A percentile compares a stretch with the other conserved stretches of the same genome.
Conservation (phyloP, 2,888 invertebrate species). For the Drosophila gaucha region DNA sequence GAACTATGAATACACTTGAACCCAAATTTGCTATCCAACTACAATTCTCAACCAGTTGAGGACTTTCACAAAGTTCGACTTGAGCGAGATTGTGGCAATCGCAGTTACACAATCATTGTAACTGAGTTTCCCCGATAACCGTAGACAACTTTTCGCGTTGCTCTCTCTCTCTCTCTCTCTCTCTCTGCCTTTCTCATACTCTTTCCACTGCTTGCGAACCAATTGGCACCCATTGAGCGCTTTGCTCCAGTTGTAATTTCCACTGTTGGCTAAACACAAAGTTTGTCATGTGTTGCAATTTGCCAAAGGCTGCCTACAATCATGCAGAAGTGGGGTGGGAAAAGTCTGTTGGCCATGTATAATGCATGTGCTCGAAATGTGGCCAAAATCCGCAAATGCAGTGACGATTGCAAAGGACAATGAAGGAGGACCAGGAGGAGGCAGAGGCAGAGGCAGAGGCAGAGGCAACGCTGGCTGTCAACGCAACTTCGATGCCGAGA, state of each 20-base stretch:
- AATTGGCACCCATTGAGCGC: slow-evolving; percentile 24
- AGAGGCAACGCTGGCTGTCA: slow-evolving; percentile 64
- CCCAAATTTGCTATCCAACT: slow-evolving; percentile 10
- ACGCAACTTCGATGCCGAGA: slow-evolving; percentile 77
- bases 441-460: not conserved
- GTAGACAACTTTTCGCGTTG: slow-evolving; percentile 42
- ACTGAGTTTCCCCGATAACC: slow-evolving; percentile 40
- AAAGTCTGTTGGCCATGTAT: slow-evolving; percentile 55
- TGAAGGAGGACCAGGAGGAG: slow-evolving; percentile 6
- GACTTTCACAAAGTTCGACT: slow-evolving; percentile 9
- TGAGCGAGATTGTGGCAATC: slow-evolving; percentile 25
- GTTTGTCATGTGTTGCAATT: slow-evolving; percentile 73
- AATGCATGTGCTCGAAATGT: slow-evolving; percentile 65
- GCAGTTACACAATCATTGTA: slow-evolving; percentile 53
- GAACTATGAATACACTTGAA: slow-evolving; percentile 29
- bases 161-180: not conserved
- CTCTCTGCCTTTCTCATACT: not conserved
- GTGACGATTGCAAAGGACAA: slow-evolving; percentile 50
- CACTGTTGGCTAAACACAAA: slow-evolving; percentile 74
- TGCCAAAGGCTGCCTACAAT: slow-evolving; percentile 49
- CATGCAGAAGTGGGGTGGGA: not conserved
- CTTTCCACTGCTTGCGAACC: not conserved
- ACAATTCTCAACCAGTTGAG: slow-evolving; percentile 31
- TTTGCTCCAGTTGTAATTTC: slow-evolving; percentile 55
- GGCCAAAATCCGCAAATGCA: slow-evolving; percentile 63